Base-by-base conservation (phyloP, 1,140 invertebrate species). In the Sarcophaga bullata region DNA sequence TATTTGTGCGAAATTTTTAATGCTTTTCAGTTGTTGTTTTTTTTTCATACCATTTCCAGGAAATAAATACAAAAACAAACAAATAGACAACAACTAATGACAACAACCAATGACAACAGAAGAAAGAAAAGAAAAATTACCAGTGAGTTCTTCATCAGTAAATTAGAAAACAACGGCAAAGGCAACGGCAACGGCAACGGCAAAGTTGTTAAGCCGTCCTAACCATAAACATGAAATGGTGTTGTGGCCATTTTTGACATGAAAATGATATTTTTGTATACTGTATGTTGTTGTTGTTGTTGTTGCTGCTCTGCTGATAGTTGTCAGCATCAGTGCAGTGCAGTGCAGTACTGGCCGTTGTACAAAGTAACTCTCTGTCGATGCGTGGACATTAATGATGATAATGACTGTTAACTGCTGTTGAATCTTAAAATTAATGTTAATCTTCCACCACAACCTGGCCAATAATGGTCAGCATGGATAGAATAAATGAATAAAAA, bases 331-430 rank as follows among this genome's bases (percentile, higher is more conserved):
- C n/a, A n/a, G n/a, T n/a, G n/a, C n/a, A n/a, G n/a, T n/a, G n/a
- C n/a, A n/a, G n/a, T n/a, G n/a, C n/a, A n/a, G n/a, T n/a, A 15
- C 6, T 13, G 7, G 54, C 54, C 7, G 54, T 58, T n/a, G n/a
- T n/a, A n/a, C n/a, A n/a, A n/a, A 37, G 25, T 37, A 1, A 2
- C 25, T 37, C 25, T 37, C 25, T 58, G 54, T 37, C 48, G 58
- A 80, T 80, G 58, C 80, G 25, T 68, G 25, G 82, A 82, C 82
- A 68, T 82, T 82, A 82, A 82, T 82, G 82, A 82, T 80, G 76
- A 80, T 82, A 82, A 82, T 82, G 82, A 82, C 76, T 82, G 82
- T 58, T 80, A 80, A 82, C 82, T 82, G 82, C 47, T 82, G 76
- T 80, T 82, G 82, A 52, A 82, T 82, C 52, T 80, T 82, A 54